Evolutionary conservation across 2,113 vertebrate genomes (phyloP).

Genomic region (Maccullochella peelii): DNA sequence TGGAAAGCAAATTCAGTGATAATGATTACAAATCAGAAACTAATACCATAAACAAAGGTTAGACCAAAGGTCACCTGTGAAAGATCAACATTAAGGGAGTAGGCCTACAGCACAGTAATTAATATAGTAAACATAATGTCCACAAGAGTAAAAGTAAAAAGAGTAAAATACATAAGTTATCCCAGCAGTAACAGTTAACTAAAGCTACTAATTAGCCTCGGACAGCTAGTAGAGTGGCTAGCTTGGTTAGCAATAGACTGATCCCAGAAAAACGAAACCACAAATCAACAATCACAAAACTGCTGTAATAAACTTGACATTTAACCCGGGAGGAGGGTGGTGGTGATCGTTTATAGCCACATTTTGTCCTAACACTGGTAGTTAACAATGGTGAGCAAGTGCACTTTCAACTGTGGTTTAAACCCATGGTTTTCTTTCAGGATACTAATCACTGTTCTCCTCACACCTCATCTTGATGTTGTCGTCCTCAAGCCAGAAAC

Average conservation of each 20-base stretch:
- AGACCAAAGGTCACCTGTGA: neutral
- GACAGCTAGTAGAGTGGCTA: too few relatives aligned
- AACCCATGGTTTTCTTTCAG: neutral
- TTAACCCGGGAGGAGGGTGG: neutral
- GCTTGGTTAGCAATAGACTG: too few relatives aligned
- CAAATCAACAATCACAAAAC: too few relatives aligned
- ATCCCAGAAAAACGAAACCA: too few relatives aligned
- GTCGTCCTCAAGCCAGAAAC: conserved; percentile 11
- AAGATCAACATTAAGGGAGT: too few relatives aligned
- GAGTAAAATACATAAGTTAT: too few relatives aligned
- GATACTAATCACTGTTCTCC: neutral
- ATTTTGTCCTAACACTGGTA: conserved; percentile 17
- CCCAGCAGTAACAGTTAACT: neutral
- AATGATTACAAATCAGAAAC: neutral
- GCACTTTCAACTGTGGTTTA: neutral
- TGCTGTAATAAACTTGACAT: neutral
- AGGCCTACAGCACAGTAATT: too few relatives aligned
- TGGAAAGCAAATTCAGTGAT: neutral
- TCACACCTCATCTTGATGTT: conserved; percentile 8
- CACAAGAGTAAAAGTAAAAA: neutral
- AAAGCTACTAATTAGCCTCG: neutral
- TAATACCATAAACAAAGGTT: neutral
- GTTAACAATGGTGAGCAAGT: conserved; percentile 16
- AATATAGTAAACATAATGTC: neutral
- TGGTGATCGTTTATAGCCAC: conserved; percentile 21